Evolutionary conservation across 2,888 invertebrate species (phyloP).

Genomic region (Pseudococcus viburni): DNA sequence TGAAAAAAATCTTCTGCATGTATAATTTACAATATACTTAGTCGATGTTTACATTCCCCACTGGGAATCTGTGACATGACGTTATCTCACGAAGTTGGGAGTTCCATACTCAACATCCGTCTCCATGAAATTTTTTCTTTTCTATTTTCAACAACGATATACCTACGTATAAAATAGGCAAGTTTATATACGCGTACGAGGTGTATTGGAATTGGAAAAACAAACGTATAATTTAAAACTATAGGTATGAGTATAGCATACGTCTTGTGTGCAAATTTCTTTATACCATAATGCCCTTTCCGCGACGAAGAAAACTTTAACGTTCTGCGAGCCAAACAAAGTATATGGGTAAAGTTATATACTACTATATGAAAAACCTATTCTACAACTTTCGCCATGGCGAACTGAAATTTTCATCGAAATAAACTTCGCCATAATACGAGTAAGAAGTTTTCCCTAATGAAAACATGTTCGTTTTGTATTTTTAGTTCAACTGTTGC

Average conservation of each 20-base stretch:
- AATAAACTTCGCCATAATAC: background rate
- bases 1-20: background rate
- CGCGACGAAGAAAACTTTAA: background rate
- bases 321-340: background rate
- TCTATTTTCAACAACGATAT: background rate
- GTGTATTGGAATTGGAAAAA: constrained; percentile 13
- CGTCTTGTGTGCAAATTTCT: constrained; percentile 3
- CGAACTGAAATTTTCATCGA: constrained; percentile 2
- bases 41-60: background rate
- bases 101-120: background rate
- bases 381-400: background rate
- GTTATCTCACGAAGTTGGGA: constrained; percentile 23
- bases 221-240: constrained; percentile 11
- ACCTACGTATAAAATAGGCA: background rate
- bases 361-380: background rate
- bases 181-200: background rate
- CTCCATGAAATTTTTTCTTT: background rate
- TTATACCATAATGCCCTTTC: background rate
- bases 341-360: background rate
- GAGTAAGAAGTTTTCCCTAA: background rate
- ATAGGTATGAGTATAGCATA: background rate
- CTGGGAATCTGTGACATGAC: background rate
- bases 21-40: background rate
- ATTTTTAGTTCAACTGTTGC: constrained; percentile 4
- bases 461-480: constrained; percentile 2